Base-by-base conservation (phyloP, 2,113 vertebrate species). In the Grammomys surdaster region DNA sequence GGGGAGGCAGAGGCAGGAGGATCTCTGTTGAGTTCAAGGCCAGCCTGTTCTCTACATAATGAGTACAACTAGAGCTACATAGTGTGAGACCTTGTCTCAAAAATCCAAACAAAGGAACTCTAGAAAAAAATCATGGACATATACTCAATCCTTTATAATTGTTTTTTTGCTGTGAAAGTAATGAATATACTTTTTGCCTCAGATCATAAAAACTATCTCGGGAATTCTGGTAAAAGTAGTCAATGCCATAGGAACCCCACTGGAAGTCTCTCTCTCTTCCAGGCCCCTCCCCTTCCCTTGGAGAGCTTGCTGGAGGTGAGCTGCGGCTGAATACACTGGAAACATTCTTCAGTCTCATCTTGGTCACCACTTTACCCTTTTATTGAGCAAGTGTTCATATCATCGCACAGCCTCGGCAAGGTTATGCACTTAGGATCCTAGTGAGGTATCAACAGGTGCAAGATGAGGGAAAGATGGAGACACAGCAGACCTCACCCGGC, bases 171-270 rank as follows among this genome's bases (percentile, higher is more conserved):
- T n/a, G 19, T 72, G 31, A 43, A 89, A 89, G 75, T 54, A 86
- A 67, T 31, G 43, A 81, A 93, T 48, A 1, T 76, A 48, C 26
- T 89, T 70, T 95, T 80, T 89, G 36, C 31, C 36, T 28, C 48
- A 89, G 22, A 80, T 97, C 58, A 75, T 81, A 77, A 89, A 94
- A 75, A 89, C 60, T 56, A 43, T 36, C 70, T 88, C 51, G 43
- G 58, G 0, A 65, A 70, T 93, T 91, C 77, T 78, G 65, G 20
- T 1, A 73, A 73, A 73, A 86, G 40, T 80, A 75, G 43, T 78
- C n/a, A 43, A 54, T 89, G 78, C 88, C 65, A 9, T 54, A 73
- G 90, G 80, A 93, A 77, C 63, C 51, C 26, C 8, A 28, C 51
- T 10, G 3, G 56, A 77, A 80, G 46, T 43, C 26, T 80, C 46